Evolutionary conservation across 2,888 invertebrate species (phyloP).

Genomic region (Thymelicus sylvestris): DNA sequence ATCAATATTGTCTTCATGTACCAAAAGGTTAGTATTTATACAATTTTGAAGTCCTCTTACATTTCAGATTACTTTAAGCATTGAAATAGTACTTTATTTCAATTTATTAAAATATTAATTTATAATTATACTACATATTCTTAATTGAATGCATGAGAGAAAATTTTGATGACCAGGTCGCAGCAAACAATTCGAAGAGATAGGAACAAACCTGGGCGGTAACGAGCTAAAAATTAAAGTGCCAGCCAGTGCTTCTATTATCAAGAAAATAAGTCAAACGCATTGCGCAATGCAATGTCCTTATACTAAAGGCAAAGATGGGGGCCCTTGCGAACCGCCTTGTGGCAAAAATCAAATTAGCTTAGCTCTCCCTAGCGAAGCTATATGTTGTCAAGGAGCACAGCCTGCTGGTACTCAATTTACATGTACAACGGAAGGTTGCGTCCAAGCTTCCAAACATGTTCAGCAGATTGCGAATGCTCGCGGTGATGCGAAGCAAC

Average conservation of each 20-base stretch:
- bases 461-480: constrained; percentile 59
- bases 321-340: constrained; percentile 64
- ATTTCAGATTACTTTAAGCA: constrained; percentile 18
- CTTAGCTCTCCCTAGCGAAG: constrained; percentile 68
- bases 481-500: constrained; percentile 63
- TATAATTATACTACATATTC: neutral
- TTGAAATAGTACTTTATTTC: constrained; percentile 48
- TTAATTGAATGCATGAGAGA: constrained; percentile 25
- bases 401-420: constrained; percentile 71
- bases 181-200: constrained; percentile 76
- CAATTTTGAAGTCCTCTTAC: constrained; percentile 29
- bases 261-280: constrained; percentile 79
- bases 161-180: constrained; percentile 78
- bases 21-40: constrained; percentile 67
- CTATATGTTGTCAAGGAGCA: constrained; percentile 64
- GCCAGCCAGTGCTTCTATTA: constrained; percentile 68
- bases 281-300: constrained; percentile 73
- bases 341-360: constrained; percentile 78
- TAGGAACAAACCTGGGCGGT: constrained; percentile 72
- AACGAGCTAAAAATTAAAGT: constrained; percentile 80
- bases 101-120: no score
- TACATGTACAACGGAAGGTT: constrained; percentile 77
- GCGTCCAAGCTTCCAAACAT: constrained; percentile 65
- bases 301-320: constrained; percentile 55
- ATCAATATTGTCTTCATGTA: constrained; percentile 74